A percentile compares a stretch with the other conserved stretches of the same genome.
phyloP scores from a whole-genome alignment of 2,113 vertebrate species.

The Agelaius phoeniceus region DNA sequence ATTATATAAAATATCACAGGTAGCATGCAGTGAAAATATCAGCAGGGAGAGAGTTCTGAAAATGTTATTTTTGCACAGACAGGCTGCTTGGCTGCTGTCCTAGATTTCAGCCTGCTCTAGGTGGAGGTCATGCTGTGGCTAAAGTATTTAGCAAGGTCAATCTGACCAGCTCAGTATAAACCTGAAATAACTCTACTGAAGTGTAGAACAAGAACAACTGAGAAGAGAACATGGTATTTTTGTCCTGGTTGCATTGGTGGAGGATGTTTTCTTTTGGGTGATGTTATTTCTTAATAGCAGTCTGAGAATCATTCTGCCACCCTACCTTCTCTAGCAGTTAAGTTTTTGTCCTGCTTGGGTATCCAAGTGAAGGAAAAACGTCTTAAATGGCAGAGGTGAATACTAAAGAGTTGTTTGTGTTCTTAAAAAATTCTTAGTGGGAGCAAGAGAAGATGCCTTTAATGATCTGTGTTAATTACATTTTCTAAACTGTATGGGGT shows the following conservation, averaged over 20 bases:
- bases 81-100: neutral
- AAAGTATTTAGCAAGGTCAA: constrained; percentile 35
- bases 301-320: neutral
- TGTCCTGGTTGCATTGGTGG: neutral
- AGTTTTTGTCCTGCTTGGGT: neutral
- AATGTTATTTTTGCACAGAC: neutral
- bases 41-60: neutral
- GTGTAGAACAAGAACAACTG: neutral
- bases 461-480: neutral
- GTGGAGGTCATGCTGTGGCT: constrained; percentile 16
- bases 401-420: neutral
- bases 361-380: neutral
- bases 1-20: neutral
- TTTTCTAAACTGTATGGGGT: neutral
- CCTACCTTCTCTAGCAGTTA: neutral
- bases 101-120: neutral
- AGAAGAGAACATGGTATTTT: neutral
- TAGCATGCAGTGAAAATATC: neutral
- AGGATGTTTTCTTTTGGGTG: neutral
- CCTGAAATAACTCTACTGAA: neutral
- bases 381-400: neutral
- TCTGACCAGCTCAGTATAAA: constrained; percentile 1
- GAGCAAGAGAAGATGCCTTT: neutral
- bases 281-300: neutral
- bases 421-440: neutral